Conservation (phyloP, 2,888 invertebrate species). For the Autographa pulchrina region DNA sequence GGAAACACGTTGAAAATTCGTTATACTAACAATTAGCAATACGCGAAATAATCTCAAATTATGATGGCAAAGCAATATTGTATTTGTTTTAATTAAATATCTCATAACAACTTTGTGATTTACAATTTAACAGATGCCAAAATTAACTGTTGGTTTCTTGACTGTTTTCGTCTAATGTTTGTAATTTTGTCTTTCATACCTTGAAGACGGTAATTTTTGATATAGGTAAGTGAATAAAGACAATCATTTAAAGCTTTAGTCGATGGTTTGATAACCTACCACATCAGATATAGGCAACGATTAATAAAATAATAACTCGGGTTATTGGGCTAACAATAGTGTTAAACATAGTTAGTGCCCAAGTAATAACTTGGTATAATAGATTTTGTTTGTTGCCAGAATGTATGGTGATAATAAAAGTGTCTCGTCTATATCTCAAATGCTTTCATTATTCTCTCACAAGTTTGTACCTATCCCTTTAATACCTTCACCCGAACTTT, state of each 20-base stretch:
- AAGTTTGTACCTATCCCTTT: constrained; percentile 63
- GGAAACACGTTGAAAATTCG: no score
- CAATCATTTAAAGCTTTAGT: background rate
- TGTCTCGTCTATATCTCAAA: constrained; percentile 35
- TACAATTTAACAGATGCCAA: constrained; percentile 44
- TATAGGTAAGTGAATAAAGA: background rate
- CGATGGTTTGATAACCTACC: background rate
- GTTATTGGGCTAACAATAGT: background rate
- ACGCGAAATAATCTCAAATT: background rate
- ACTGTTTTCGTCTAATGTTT: constrained; percentile 35
- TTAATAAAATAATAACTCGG: background rate
- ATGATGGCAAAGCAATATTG: constrained; percentile 28
- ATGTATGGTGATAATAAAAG: constrained; percentile 16
- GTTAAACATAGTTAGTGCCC: constrained; percentile 15
- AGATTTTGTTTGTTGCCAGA: constrained; percentile 14
- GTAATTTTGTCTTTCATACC: no score
- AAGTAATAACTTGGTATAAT: constrained; percentile 25
- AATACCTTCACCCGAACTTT: constrained; percentile 71
- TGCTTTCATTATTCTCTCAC: constrained; percentile 59
- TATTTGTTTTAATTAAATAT: constrained; percentile 46
- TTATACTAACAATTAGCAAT: background rate
- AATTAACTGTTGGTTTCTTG: constrained; percentile 50
- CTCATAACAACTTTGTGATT: constrained; percentile 41
- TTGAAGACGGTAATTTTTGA: no score
- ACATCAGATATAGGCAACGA: constrained; percentile 37